Conservation (phyloP, 2,888 invertebrate genomes). For the Caenorhabditis sp. region DNA sequence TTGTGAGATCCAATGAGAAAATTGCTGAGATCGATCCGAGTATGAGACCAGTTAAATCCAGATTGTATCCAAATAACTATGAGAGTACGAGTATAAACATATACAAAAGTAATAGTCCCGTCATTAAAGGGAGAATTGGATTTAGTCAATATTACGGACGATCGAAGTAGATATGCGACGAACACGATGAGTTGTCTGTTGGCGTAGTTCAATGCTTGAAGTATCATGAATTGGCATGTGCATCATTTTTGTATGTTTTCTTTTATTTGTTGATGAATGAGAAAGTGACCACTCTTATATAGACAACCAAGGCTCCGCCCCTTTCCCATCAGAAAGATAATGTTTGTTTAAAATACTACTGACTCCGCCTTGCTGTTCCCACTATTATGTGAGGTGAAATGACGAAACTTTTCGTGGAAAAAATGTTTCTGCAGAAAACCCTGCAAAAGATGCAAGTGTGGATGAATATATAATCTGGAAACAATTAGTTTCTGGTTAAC, state of each 20-base stretch:
- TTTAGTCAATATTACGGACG: not conserved
- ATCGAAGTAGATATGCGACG: not conserved
- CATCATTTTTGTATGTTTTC: not conserved
- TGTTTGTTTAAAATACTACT: not conserved
- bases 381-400: not conserved
- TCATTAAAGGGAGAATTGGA: not conserved
- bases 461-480: too few species aligned
- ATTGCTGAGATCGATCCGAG: not conserved
- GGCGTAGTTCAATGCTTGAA: not conserved
- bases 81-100: not conserved
- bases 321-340: not conserved
- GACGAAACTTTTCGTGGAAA: not conserved
- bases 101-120: not conserved
- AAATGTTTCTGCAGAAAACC: not conserved
- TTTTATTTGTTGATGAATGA: not conserved
- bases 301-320: not conserved
- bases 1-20: not conserved
- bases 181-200: not conserved
- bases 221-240: not conserved
- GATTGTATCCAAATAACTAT: not conserved
- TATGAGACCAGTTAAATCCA: not conserved
- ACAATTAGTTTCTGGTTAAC: too few species aligned
- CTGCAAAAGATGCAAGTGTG: too few species aligned
- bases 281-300: not conserved
- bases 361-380: not conserved